A percentile compares a stretch with the other conserved stretches of the same genome.
These are phyloP conservation scores for Apistogramma diplotaenia DNA, from an alignment of 2,113 vertebrate species.

Conservation along the genomic window DNA sequence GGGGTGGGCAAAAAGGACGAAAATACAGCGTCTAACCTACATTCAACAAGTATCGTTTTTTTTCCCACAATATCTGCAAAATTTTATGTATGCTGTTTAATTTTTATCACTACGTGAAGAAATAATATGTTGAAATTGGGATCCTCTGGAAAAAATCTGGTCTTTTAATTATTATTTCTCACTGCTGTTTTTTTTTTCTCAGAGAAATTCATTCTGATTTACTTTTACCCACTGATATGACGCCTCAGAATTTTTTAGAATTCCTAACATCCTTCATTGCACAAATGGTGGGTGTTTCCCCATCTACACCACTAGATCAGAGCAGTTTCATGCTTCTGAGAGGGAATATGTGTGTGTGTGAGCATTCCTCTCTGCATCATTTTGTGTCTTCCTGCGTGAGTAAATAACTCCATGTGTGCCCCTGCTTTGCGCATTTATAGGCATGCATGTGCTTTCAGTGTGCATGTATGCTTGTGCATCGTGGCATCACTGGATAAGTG, in stretches of 20 bases:
- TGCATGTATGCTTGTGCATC: not conserved
- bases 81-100: not conserved
- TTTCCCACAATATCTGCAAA: conserved; percentile 14
- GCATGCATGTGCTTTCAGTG: conserved; percentile 32
- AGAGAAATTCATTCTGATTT: not conserved
- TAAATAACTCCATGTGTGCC: conserved; percentile 23
- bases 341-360: not conserved
- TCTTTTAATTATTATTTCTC: not conserved
- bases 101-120: conserved; percentile 6
- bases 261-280: conserved; percentile 22
- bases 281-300: conserved; percentile 68
- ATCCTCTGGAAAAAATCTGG: not conserved
- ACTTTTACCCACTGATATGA: not conserved
- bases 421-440: conserved; percentile 13
- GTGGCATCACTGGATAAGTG: conserved; percentile 38
- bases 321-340: conserved; percentile 55
- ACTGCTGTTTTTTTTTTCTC: not conserved
- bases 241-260: not conserved
- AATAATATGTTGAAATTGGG: conserved; percentile 1
- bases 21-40: conserved; percentile 34
- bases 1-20: not conserved
- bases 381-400: conserved; percentile 48
- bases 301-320: conserved; percentile 51
- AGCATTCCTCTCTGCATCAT: conserved; percentile 38
- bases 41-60: conserved; percentile 78